A percentile compares a stretch with the other conserved stretches of the same genome.
phyloP scores from a whole-genome alignment of 1,140 invertebrate genomes.

The Pantala flavescens region DNA sequence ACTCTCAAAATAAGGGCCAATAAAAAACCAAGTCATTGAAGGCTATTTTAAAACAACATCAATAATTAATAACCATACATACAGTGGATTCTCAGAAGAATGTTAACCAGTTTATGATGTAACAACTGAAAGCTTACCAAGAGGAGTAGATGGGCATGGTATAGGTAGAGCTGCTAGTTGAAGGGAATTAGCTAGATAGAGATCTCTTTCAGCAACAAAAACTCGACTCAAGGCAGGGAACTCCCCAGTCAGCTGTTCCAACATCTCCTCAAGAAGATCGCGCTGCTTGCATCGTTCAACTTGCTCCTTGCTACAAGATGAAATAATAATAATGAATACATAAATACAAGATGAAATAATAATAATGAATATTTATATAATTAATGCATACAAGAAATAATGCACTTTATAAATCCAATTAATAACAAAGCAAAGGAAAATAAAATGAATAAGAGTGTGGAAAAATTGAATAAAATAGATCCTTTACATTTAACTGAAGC shows the following conservation, averaged over 20 bases:
- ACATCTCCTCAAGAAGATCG: slow-evolving; percentile 80
- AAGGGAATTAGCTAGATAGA: slow-evolving; percentile 79
- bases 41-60: too few relatives aligned
- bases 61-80: too few relatives aligned
- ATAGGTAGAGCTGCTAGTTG: slow-evolving; percentile 56
- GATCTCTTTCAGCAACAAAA: slow-evolving; percentile 87
- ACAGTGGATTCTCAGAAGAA: too few relatives aligned
- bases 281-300: slow-evolving; percentile 86
- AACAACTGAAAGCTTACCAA: not conserved
- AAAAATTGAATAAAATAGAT: too few relatives aligned
- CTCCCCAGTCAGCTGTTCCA: slow-evolving; percentile 82
- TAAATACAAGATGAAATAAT: slow-evolving; percentile 16
- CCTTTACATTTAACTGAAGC: too few relatives aligned
- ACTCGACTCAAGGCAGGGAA: slow-evolving; percentile 84
- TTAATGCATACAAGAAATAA: too few relatives aligned
- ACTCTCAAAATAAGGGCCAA: too few relatives aligned
- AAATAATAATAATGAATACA: slow-evolving; percentile 9
- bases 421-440: slow-evolving; percentile 12
- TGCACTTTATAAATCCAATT: slow-evolving; percentile 15
- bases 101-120: too few relatives aligned
- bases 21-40: too few relatives aligned
- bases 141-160: slow-evolving; percentile 23
- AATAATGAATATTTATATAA: slow-evolving; percentile 11
- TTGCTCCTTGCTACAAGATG: slow-evolving; percentile 61
- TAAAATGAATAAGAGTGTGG: too few relatives aligned